These are phyloP conservation scores for Equus quagga DNA, from an alignment of 2,113 vertebrate species.

Conservation along the genomic window DNA sequence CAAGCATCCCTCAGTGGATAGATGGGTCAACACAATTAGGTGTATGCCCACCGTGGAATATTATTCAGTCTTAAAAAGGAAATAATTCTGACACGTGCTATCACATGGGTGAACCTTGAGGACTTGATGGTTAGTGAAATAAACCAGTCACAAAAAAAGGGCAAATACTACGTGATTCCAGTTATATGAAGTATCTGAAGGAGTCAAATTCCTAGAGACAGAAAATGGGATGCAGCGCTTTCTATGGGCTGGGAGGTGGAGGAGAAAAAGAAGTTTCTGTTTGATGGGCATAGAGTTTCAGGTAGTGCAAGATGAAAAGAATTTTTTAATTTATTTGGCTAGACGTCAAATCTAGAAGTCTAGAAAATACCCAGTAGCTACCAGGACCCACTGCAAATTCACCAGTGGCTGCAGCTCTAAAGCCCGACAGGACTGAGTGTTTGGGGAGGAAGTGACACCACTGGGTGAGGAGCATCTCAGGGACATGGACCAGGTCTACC, in stretches of 20 bases:
- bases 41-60: too few relatives aligned
- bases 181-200: background rate
- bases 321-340: too few relatives aligned
- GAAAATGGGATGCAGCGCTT: background rate
- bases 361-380: too few relatives aligned
- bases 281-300: background rate
- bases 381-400: too few relatives aligned
- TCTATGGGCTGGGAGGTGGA: background rate
- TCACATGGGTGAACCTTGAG: background rate
- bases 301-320: background rate
- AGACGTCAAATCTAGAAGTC: too few relatives aligned
- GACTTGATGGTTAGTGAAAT: background rate
- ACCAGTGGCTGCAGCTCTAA: too few relatives aligned
- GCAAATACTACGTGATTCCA: background rate
- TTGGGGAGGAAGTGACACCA: too few relatives aligned
- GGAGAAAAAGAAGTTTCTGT: background rate
- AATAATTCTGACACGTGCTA: background rate
- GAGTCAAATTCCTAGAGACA: background rate
- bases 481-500: too few relatives aligned
- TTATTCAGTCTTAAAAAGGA: background rate
- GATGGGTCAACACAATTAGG: too few relatives aligned
- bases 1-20: too few relatives aligned
- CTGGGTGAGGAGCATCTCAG: too few relatives aligned
- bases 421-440: too few relatives aligned
- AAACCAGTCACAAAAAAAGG: background rate